phyloP scores from a whole-genome alignment of 2,888 invertebrate genomes.

The Hemaris fuciformis region DNA sequence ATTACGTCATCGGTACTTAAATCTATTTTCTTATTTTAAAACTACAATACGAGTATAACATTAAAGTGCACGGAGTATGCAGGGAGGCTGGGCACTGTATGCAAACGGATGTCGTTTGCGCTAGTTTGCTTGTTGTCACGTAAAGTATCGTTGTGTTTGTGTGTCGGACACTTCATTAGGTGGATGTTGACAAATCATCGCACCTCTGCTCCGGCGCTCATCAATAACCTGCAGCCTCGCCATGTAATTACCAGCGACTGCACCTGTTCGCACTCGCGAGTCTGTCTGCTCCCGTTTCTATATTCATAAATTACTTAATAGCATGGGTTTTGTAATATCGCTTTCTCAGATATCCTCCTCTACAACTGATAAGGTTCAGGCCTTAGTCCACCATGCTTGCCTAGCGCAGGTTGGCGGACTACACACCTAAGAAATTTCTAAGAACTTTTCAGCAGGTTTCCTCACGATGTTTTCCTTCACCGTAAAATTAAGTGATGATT shows the following conservation, averaged over 20 bases:
- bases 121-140: neutral
- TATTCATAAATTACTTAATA: neutral
- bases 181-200: constrained; percentile 1
- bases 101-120: too few relatives aligned
- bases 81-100: neutral
- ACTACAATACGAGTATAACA: too few relatives aligned
- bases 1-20: too few relatives aligned
- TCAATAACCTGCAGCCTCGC: neutral
- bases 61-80: neutral
- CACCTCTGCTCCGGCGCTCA: neutral
- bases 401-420: too few relatives aligned
- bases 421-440: too few relatives aligned
- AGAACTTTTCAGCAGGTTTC: too few relatives aligned
- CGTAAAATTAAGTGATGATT: too few relatives aligned
- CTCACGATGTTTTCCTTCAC: too few relatives aligned
- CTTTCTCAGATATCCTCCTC: too few relatives aligned
- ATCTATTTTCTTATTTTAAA: too few relatives aligned
- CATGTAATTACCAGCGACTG: neutral
- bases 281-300: neutral
- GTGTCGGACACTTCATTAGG: neutral
- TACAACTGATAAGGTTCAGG: too few relatives aligned
- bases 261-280: neutral
- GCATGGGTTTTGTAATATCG: neutral
- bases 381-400: too few relatives aligned
- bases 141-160: neutral